A percentile compares a stretch with the other conserved stretches of the same genome.
These are phyloP conservation scores for Chaetops frenatus DNA, from an alignment of 2,113 vertebrate genomes.

Conservation along the genomic window DNA sequence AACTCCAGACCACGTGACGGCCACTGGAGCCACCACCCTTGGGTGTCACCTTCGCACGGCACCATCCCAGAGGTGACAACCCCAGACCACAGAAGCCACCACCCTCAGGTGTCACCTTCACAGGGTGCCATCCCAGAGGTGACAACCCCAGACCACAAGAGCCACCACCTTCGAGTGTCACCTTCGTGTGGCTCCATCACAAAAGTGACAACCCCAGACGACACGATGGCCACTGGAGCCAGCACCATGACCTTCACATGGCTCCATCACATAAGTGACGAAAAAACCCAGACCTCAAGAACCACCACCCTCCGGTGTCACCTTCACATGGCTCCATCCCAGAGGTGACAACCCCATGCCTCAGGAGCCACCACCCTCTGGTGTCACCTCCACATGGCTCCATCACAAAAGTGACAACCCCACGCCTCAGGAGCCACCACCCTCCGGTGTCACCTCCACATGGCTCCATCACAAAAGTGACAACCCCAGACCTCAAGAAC, in stretches of 20 bases:
- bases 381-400: rapidly evolving
- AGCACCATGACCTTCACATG: too few species aligned
- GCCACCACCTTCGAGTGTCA: not conserved
- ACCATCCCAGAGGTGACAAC: too few species aligned
- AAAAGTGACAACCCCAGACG: not conserved
- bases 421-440: too few species aligned
- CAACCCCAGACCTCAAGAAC: not conserved
- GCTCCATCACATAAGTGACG: too few species aligned
- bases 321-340: not conserved
- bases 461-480: not conserved
- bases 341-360: not conserved
- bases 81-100: not conserved
- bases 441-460: rapidly evolving
- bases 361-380: not conserved
- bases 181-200: not conserved
- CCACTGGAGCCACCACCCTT: not conserved
- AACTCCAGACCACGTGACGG: not conserved
- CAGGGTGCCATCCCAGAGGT: rapidly evolving
- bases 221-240: too few species aligned
- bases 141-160: not conserved
- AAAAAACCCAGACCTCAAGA: too few species aligned
- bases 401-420: not conserved
- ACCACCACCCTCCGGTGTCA: rapidly evolving
- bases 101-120: rapidly evolving
- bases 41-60: too few species aligned